phyloP scores from a whole-genome alignment of 2,888 invertebrate genomes.

The Branchellion lobata region DNA sequence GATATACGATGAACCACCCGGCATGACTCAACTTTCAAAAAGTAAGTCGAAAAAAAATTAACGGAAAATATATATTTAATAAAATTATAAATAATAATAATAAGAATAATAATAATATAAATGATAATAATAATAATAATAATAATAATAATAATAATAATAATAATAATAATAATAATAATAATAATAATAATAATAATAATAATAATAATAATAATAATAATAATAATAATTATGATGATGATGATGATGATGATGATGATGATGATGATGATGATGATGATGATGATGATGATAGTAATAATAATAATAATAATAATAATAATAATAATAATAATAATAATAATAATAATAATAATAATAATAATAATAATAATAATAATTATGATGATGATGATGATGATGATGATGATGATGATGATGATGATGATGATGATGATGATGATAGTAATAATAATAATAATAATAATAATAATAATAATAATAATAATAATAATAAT shows the following conservation, averaged over 20 bases:
- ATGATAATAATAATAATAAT: too few species aligned
- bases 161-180: neutral
- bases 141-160: neutral
- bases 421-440: too few species aligned
- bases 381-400: neutral
- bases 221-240: too few species aligned
- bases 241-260: neutral
- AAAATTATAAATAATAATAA: conserved; percentile 7
- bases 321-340: neutral
- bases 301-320: conserved; percentile 7
- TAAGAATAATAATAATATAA: too few species aligned
- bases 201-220: too few species aligned
- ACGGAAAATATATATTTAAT: too few species aligned
- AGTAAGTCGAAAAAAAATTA: neutral
- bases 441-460: too few species aligned
- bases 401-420: neutral
- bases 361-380: neutral
- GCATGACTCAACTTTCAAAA: neutral
- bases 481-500: neutral
- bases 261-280: too few species aligned
- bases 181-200: conserved; percentile 12
- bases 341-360: too few species aligned
- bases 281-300: too few species aligned
- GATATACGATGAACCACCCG: conserved; percentile 8
- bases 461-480: too few species aligned